Evolutionary conservation across 2,797 vertebrate genomes (phyloP).

Genomic region (Rhodeus uyekii): DNA sequence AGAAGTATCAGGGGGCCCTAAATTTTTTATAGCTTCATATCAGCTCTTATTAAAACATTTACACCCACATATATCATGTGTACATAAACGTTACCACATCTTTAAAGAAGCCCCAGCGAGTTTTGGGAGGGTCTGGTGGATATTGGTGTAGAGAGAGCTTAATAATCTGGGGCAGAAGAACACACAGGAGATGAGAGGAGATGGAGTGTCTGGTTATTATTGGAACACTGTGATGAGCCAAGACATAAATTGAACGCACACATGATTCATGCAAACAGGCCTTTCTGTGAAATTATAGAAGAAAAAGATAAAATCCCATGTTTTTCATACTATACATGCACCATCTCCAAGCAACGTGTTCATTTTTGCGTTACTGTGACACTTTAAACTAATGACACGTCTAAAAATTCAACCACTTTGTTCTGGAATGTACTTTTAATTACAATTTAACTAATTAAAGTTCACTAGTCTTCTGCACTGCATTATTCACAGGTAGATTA

Average conservation of each 20-base stretch:
- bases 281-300: not conserved
- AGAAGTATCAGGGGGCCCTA: not conserved
- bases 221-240: slow-evolving; percentile 47
- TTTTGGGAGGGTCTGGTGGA: not conserved
- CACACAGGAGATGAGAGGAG: slow-evolving; percentile 57
- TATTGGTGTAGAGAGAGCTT: slow-evolving; percentile 13
- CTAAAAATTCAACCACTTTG: not conserved
- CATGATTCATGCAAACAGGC: not conserved
- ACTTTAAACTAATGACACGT: not conserved
- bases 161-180: slow-evolving; percentile 64
- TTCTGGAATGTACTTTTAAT: not conserved
- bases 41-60: slow-evolving; percentile 24
- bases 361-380: not conserved
- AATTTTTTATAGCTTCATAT: slow-evolving; percentile 4
- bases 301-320: not conserved
- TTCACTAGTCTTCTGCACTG: not conserved
- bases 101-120: not conserved
- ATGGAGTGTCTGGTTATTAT: slow-evolving; percentile 59
- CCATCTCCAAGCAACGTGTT: not conserved
- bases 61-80: slow-evolving; percentile 9
- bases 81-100: slow-evolving; percentile 7
- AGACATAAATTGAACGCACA: not conserved
- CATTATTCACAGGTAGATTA: not conserved
- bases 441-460: slow-evolving; percentile 1
- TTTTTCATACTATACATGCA: not conserved